A percentile compares a stretch with the other conserved stretches of the same genome.
Conservation (phyloP, 2,113 vertebrate genomes). For the Mustelus asterias region DNA sequence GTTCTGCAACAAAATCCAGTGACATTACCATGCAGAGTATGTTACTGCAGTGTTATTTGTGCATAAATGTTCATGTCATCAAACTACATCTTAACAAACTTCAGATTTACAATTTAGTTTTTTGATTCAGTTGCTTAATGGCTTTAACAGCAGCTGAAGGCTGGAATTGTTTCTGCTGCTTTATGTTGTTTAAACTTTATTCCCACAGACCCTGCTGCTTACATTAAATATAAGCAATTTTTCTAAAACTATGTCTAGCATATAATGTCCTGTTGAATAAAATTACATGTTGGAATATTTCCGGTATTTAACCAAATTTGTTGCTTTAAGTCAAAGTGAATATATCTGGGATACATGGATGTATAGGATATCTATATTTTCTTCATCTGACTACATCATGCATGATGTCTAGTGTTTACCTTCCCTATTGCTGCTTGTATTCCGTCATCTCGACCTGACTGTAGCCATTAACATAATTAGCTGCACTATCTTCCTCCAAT, state of each 20-base stretch:
- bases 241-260: not conserved
- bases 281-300: not conserved
- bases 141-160: not conserved
- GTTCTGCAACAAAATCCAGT: not conserved
- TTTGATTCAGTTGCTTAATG: not conserved
- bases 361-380: not conserved
- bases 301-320: not conserved
- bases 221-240: not conserved
- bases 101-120: not conserved
- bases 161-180: not conserved
- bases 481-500: not conserved
- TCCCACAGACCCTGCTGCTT: not conserved
- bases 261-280: not conserved
- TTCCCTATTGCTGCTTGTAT: not conserved
- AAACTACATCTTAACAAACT: not conserved
- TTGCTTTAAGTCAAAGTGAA: not conserved
- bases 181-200: not conserved
- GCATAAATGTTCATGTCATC: not conserved
- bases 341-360: not conserved
- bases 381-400: not conserved
- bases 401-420: not conserved
- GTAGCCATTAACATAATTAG: not conserved
- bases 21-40: not conserved
- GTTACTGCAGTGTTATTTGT: not conserved
- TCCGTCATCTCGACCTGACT: not conserved